A percentile compares a stretch with the other conserved stretches of the same genome.
Evolutionary conservation across 2,113 vertebrate genomes (phyloP).

Genomic region (Peromyscus polionotus): DNA sequence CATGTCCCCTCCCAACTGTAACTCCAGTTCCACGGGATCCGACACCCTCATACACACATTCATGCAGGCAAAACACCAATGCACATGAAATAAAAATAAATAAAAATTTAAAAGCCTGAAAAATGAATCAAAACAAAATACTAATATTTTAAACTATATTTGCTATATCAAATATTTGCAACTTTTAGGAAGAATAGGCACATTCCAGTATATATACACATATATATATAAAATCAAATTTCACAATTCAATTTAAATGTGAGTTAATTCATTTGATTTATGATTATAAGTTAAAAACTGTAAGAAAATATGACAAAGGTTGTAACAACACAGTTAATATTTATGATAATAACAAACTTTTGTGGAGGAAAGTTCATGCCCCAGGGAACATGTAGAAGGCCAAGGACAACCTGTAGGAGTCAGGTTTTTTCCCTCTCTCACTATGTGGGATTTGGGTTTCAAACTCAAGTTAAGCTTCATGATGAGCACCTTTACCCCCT

Average conservation of each 20-base stretch:
- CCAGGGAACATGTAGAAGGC: background rate
- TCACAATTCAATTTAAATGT: conserved; percentile 36
- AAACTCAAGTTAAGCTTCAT: background rate
- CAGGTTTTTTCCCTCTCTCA: background rate
- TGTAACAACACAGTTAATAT: background rate
- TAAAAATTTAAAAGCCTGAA: background rate
- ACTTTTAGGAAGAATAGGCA: conserved; percentile 37
- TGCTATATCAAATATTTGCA: conserved; percentile 54
- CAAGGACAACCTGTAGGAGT: too few species aligned
- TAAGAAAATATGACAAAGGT: background rate
- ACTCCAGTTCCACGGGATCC: background rate
- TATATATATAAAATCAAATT: background rate
- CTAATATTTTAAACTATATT: conserved; percentile 39
- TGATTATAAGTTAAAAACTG: conserved; percentile 23
- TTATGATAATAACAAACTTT: background rate
- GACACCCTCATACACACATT: background rate
- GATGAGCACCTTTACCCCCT: background rate
- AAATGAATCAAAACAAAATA: conserved; percentile 27
- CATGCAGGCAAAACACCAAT: background rate
- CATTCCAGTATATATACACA: background rate
- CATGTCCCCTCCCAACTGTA: background rate
- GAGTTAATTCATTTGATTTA: conserved; percentile 23
- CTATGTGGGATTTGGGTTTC: background rate
- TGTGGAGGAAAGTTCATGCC: background rate
- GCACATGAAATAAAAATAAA: background rate